Evolutionary conservation across 2,113 vertebrate genomes (phyloP).

Genomic region (Octodon degus): DNA sequence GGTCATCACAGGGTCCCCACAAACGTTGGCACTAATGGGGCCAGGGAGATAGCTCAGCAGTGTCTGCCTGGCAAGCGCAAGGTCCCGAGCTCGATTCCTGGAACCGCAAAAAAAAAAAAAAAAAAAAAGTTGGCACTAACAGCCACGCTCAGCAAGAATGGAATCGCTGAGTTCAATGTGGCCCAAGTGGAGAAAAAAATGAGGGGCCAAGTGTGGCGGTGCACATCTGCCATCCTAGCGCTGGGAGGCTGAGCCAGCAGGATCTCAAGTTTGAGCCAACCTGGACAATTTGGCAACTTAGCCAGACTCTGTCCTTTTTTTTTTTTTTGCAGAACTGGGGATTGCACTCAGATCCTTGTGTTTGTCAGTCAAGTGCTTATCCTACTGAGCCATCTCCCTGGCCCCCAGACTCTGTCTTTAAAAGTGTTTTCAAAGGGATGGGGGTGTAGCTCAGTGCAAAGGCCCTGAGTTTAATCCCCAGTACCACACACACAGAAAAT

Average conservation of each 20-base stretch:
- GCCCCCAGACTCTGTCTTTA: too few relatives aligned
- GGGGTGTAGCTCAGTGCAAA: neutral
- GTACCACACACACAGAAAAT: neutral
- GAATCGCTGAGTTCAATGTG: fast-evolving
- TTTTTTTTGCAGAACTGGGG: too few relatives aligned
- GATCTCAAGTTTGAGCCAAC: neutral
- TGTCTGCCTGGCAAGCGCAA: too few relatives aligned
- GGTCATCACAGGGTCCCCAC: fast-evolving
- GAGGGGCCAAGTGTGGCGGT: neutral
- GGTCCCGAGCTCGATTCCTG: too few relatives aligned
- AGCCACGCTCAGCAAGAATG: neutral
- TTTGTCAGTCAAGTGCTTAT: too few relatives aligned
- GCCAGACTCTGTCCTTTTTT: neutral
- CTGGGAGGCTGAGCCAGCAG: neutral
- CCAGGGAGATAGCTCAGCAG: too few relatives aligned
- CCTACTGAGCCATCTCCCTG: too few relatives aligned
- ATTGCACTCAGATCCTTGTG: too few relatives aligned
- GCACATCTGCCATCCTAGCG: neutral
- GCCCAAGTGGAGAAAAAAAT: neutral
- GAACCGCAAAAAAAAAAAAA: too few relatives aligned
- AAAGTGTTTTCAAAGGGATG: neutral
- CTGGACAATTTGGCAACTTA: neutral
- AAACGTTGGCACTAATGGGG: too few relatives aligned
- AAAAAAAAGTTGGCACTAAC: too few relatives aligned
- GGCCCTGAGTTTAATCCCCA: neutral